These are phyloP conservation scores for Paedocypris sp. DNA, from an alignment of 2,113 vertebrate species.

Conservation along the genomic window DNA sequence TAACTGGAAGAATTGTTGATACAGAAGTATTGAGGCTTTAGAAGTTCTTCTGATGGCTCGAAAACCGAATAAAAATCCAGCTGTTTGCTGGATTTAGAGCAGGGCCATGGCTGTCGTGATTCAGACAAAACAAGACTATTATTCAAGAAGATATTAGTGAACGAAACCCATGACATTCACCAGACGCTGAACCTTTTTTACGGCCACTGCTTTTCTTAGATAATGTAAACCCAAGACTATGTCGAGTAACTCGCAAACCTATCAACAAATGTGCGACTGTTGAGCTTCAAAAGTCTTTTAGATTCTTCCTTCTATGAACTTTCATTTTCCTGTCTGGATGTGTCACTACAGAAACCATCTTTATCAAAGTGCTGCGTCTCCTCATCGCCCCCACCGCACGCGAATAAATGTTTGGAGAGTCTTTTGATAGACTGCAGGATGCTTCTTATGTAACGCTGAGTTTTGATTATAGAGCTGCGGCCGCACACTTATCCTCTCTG, in stretches of 20 bases:
- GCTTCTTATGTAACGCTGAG: neutral
- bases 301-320: neutral
- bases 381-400: too few species aligned
- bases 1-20: too few species aligned
- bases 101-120: neutral
- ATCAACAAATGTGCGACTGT: neutral
- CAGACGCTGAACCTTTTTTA: neutral
- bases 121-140: neutral
- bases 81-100: neutral
- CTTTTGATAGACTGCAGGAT: neutral
- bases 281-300: neutral
- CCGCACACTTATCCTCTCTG: neutral
- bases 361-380: neutral
- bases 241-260: neutral
- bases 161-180: neutral
- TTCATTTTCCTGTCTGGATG: neutral
- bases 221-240: neutral
- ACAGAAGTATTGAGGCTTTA: too few species aligned
- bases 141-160: neutral
- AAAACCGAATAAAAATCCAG: neutral
- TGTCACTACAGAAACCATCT: neutral
- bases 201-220: neutral
- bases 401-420: neutral
- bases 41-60: neutral
- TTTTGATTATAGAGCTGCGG: neutral